Conservation (phyloP, 1,140 invertebrate species). For the Cyphomyrmex costatus region DNA sequence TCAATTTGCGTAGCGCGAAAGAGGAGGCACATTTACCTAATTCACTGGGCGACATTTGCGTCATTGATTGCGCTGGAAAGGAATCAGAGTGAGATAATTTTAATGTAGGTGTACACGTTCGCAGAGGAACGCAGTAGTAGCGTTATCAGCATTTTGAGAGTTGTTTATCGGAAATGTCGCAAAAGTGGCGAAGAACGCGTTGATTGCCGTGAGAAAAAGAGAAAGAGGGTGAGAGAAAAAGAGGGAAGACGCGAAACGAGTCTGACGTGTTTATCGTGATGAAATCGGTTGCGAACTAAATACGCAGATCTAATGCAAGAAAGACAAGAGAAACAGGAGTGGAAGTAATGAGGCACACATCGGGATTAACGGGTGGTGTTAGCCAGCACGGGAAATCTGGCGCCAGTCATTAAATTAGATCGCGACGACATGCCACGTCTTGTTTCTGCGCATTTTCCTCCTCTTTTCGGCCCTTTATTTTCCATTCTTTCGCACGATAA, state of each 20-base stretch:
- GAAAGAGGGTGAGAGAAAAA: background rate
- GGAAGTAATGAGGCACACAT: constrained; percentile 67
- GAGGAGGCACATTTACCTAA: constrained; percentile 30
- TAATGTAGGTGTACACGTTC: background rate
- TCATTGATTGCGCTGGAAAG: constrained; percentile 27
- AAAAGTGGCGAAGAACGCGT: constrained; percentile 36
- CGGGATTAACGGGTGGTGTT: constrained; percentile 73
- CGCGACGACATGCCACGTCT: constrained; percentile 60
- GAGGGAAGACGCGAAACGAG: constrained; percentile 20
- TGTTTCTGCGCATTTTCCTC: constrained; percentile 34
- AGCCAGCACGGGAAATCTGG: constrained; percentile 69
- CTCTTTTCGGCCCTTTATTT: constrained; percentile 47
- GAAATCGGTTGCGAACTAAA: constrained; percentile 61
- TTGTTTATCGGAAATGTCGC: constrained; percentile 34
- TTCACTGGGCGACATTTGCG: constrained; percentile 28
- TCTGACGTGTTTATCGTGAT: constrained; percentile 31
- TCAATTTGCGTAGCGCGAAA: background rate
- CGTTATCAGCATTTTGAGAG: constrained; percentile 14
- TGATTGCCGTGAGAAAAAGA: background rate
- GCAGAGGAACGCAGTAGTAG: background rate
- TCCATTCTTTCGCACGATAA: background rate
- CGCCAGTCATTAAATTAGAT: constrained; percentile 76
- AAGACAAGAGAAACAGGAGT: constrained; percentile 41
- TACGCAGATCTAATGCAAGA: constrained; percentile 43
- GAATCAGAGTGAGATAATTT: constrained; percentile 32